Base-by-base conservation (phyloP, 2,113 vertebrate species). In the Megaceryle maxima region DNA sequence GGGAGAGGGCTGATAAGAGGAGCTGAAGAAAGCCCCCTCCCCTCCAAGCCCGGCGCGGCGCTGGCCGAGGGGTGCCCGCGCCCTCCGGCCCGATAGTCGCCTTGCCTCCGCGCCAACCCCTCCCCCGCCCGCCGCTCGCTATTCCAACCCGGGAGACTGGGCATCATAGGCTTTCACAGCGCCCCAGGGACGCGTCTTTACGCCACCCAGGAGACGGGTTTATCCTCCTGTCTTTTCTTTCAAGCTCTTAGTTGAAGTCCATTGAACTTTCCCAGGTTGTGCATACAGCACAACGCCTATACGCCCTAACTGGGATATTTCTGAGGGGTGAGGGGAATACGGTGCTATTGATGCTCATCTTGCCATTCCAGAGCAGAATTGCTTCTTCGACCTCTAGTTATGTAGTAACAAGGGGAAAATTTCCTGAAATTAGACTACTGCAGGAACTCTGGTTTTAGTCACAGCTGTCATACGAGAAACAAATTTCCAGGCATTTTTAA, bases 381-480 rank as follows among this genome's bases (percentile, higher is more conserved):
- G 91, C 86, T 85, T 77, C 62, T 97, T 97, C 93, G 92, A 97
- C 88, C 89, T 94, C 86, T 79, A 97, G 88, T 98, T 97, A 96
- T 86, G 88, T 86, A 94, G 97, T 96, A 98, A 98, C 96, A 95
- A 96, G 84, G 89, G 96, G 88, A 97, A 98, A 97, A 97, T 98
- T 98, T 98, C 98, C 98, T 98, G 97, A 98, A 98, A 98, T 98
- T 98, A 98, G 97, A 87, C 96, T 97, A 88, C 88, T 70, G 97
- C 98, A 98, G 98, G 98, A 98, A 98, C 98, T 98, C 98, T 98
- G 98, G 97, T 96, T 98, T 98, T 93, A 98, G 96, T 98, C 98
- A 98, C 80, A 97, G 93, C 97, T 98, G 98, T 98, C 98, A 98
- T 95, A 97, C 83, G 92, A 96, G 91, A 98, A 98, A 98, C 97